Evolutionary conservation across 1,140 invertebrate genomes (phyloP).

Genomic region (Pristionchus pacificus): DNA sequence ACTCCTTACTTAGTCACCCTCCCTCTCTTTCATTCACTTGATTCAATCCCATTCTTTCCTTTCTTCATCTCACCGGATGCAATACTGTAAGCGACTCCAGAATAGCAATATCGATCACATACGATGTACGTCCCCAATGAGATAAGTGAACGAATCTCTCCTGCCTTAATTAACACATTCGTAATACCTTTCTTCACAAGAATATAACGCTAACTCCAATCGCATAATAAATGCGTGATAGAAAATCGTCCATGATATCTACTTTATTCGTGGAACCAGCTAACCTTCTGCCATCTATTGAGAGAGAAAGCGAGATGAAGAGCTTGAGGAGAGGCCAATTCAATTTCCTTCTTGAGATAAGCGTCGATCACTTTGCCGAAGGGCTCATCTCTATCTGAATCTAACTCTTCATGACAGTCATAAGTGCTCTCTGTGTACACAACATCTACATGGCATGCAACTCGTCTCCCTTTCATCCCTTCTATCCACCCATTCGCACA

Average conservation of each 20-base stretch:
- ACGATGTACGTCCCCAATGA: conserved; percentile 21
- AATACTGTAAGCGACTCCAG: conserved; percentile 27
- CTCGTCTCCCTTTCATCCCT: not conserved
- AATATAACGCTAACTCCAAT: too few relatives aligned
- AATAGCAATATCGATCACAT: conserved; percentile 27
- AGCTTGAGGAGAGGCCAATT: conserved; percentile 11
- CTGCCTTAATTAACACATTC: too few relatives aligned
- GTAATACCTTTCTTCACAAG: too few relatives aligned
- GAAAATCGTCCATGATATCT: too few relatives aligned
- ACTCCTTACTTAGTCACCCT: conserved; percentile 1
- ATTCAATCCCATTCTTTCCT: conserved; percentile 7
- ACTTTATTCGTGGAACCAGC: too few relatives aligned
- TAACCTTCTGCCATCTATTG: conserved; percentile 25
- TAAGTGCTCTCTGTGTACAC: not conserved
- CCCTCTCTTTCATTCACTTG: conserved; percentile 14
- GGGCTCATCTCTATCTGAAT: conserved; percentile 16
- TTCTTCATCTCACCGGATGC: conserved; percentile 20
- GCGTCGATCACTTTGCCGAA: conserved; percentile 26
- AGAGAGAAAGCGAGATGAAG: conserved; percentile 29
- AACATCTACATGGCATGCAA: not conserved
- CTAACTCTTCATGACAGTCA: not conserved
- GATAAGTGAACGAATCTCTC: conserved; percentile 3
- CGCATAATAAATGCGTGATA: too few relatives aligned
- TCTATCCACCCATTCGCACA: too few relatives aligned
- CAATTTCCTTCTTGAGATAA: conserved; percentile 27